A percentile compares a stretch with the other conserved stretches of the same genome.
phyloP scores from a whole-genome alignment of 2,113 vertebrate genomes.

The Amazona vittata region DNA sequence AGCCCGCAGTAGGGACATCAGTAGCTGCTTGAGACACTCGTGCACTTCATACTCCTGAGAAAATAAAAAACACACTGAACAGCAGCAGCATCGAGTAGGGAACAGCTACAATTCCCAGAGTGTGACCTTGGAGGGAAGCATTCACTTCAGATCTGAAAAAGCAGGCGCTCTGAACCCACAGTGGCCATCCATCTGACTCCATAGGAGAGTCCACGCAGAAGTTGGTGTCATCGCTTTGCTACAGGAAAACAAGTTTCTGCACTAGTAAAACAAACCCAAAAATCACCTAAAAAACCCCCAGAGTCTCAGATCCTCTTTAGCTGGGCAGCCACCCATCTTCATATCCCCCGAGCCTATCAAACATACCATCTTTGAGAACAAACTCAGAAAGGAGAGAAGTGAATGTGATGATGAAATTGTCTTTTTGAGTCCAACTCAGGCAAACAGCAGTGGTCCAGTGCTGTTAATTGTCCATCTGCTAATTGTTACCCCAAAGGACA shows the following conservation, averaged over 20 bases:
- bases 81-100: neutral
- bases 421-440: neutral
- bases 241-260: neutral
- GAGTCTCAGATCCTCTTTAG: neutral
- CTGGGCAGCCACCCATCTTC: neutral
- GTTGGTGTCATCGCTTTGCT: neutral
- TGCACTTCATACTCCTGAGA: slow-evolving; percentile 92
- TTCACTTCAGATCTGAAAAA: neutral
- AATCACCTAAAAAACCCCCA: neutral
- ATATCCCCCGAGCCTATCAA: neutral
- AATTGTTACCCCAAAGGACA: neutral
- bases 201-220: neutral
- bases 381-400: neutral
- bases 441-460: neutral
- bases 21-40: slow-evolving; percentile 94
- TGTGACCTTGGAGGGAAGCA: neutral
- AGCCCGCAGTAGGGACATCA: slow-evolving; percentile 95
- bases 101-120: neutral
- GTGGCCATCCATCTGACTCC: neutral
- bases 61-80: neutral
- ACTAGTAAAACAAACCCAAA: neutral
- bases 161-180: neutral
- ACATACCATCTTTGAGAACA: neutral
- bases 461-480: neutral
- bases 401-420: neutral